These are phyloP conservation scores for Actinia tenebrosa DNA, from an alignment of 64 coral and sea anemone species.

Conservation along the genomic window DNA sequence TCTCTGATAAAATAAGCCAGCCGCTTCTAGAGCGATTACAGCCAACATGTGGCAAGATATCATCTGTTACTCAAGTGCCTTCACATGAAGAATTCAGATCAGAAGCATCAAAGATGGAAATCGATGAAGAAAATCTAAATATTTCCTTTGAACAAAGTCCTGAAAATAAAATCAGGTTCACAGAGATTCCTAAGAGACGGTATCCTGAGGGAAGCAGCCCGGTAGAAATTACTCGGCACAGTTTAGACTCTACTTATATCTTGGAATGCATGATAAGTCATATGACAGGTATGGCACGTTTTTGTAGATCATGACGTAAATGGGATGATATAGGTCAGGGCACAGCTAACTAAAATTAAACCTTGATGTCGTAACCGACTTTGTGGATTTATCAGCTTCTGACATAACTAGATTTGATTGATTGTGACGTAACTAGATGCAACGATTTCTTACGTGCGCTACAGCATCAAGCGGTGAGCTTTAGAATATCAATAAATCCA, in stretches of 20 bases:
- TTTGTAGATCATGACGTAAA: neutral
- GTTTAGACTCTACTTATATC: constrained; percentile 74
- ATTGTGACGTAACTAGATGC: no score
- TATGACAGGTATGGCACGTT: constrained; percentile 46
- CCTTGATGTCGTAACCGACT: no score
- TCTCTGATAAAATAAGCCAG: constrained; percentile 70
- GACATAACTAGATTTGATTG: no score
- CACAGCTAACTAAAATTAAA: no score
- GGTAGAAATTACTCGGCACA: constrained; percentile 70
- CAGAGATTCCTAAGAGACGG: constrained; percentile 46
- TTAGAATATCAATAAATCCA: no score
- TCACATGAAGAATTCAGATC: neutral
- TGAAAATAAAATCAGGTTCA: constrained; percentile 66
- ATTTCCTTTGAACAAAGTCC: constrained; percentile 10
- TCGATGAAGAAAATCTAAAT: constrained; percentile 7
- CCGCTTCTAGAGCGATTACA: constrained; percentile 67
- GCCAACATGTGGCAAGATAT: constrained; percentile 66
- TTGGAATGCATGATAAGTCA: constrained; percentile 52
- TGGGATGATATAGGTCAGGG: no score
- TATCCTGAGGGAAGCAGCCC: constrained; percentile 63
- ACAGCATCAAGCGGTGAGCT: no score
- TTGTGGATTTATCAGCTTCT: no score
- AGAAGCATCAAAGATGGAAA: neutral
- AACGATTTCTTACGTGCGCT: no score
- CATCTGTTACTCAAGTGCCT: constrained; percentile 67